Evolutionary conservation across 1,140 invertebrate genomes (phyloP), one percentile per base, ranked within the genome.

Genomic region (Drosophila mojavensis): DNA sequence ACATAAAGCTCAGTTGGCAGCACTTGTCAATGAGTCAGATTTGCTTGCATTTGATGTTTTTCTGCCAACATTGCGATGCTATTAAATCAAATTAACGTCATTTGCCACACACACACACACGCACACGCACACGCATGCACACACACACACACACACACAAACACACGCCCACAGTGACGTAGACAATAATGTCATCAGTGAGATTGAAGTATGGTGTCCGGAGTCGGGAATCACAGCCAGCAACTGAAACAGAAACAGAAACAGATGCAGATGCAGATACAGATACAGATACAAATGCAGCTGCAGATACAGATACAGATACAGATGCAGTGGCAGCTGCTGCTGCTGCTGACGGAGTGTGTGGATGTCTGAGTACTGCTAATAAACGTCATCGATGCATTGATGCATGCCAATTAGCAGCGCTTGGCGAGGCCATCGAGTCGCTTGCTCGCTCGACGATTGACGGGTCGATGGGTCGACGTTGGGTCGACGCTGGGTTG

Each of bases 381-480:
- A 88, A 86, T 86, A 86, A 86, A 88, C 79, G 83, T 86, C 83
- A 86, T 86, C 83, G 83, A 82, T 86, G 79, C 83, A 88, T 79
- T 82, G 82, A 88, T 88, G 83, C 83, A 86, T 86, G 83, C 79
- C 83, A 86, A 86, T 86, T 86, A 86, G 76, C 68, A 69, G 67
- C 45, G 81, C 70, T 79, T 4, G 13, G 48, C 24, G 48, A 51
- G 48, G 62, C 41, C 39, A 54, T 54, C 39, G 50, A 43, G 36
- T 20, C 4, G 41, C 10, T 56, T 26, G 36, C 13, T 20, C 10
- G 41, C 5, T 48, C n/a, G 36, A 39, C 36, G 36, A 39, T 11
- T 39, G 24, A 20, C 20, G 39, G 17, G 24, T 15, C 20, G 20
- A 39, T 33, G 4, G 33, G 5, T 17, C 17, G 17, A 24, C 33